Percentiles rank a stretch among this genome's conserved stretches.
Evolutionary conservation across 2,113 vertebrate species (phyloP).

Genomic region (Phalacrocorax pelagicus): DNA sequence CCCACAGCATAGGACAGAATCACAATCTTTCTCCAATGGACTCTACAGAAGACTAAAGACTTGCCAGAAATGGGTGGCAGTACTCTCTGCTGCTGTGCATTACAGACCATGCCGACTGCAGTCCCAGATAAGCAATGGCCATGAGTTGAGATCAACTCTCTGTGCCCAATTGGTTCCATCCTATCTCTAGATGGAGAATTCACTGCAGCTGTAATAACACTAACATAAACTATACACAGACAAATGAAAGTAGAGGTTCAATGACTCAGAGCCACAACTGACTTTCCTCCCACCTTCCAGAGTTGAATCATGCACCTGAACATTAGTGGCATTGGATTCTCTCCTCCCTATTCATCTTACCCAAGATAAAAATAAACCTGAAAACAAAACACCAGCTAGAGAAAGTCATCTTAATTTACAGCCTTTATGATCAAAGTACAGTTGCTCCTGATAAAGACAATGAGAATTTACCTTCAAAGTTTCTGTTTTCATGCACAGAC

Average conservation of each 20-base stretch:
- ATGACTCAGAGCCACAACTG: constrained; percentile 11
- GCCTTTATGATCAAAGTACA: not conserved
- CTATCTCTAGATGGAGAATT: not conserved
- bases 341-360: not conserved
- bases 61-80: not conserved
- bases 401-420: not conserved
- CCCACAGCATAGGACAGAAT: not conserved
- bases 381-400: not conserved
- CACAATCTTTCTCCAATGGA: not conserved
- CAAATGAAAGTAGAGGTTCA: not conserved
- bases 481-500: constrained; percentile 81
- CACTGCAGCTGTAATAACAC: not conserved
- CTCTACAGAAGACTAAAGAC: not conserved
- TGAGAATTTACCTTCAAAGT: constrained; percentile 84
- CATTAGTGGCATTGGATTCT: not conserved
- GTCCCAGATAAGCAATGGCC: not conserved
- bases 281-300: not conserved
- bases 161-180: not conserved
- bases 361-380: not conserved
- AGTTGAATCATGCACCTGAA: not conserved
- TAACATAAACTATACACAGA: not conserved
- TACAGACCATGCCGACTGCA: not conserved
- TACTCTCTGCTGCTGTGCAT: not conserved
- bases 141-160: not conserved
- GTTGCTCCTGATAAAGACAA: not conserved